Conservation (phyloP, 1,140 invertebrate species). For the Drosophila santomea region DNA sequence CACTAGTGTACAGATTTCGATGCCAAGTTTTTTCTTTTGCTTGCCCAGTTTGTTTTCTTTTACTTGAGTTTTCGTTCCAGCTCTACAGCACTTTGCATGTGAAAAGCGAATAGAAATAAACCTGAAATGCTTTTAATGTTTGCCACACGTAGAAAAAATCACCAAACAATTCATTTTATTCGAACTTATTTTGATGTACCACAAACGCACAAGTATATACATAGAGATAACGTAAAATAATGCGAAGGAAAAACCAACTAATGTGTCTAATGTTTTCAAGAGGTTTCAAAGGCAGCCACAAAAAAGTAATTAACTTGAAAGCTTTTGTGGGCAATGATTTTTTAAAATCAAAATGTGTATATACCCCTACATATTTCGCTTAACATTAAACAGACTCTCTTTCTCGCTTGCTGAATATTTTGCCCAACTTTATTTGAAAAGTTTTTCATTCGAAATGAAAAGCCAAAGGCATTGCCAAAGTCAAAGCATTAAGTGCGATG, state of each 20-base stretch:
- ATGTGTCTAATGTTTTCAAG: constrained; percentile 37
- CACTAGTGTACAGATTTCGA: constrained; percentile 46
- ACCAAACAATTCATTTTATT: constrained; percentile 41
- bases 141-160: constrained; percentile 49
- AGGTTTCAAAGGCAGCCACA: constrained; percentile 16
- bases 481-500: constrained; percentile 54
- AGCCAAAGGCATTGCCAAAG: constrained; percentile 39
- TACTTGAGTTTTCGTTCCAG: constrained; percentile 25
- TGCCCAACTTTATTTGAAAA: constrained; percentile 33
- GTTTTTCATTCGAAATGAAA: constrained; percentile 44
- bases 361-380: not conserved
- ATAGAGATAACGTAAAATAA: constrained; percentile 40
- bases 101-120: constrained; percentile 35
- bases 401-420: constrained; percentile 27
- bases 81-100: constrained; percentile 73
- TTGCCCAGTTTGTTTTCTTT: constrained; percentile 25
- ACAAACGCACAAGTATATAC: constrained; percentile 24
- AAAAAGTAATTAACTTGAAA: constrained; percentile 50
- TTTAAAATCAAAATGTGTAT: constrained; percentile 3
- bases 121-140: constrained; percentile 55
- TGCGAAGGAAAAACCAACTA: constrained; percentile 17
- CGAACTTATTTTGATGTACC: constrained; percentile 17
- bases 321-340: constrained; percentile 38
- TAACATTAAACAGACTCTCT: constrained; percentile 11
- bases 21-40: constrained; percentile 29